phyloP scores from a whole-genome alignment of 2,797 vertebrate species.

The Synanceia verrucosa region DNA sequence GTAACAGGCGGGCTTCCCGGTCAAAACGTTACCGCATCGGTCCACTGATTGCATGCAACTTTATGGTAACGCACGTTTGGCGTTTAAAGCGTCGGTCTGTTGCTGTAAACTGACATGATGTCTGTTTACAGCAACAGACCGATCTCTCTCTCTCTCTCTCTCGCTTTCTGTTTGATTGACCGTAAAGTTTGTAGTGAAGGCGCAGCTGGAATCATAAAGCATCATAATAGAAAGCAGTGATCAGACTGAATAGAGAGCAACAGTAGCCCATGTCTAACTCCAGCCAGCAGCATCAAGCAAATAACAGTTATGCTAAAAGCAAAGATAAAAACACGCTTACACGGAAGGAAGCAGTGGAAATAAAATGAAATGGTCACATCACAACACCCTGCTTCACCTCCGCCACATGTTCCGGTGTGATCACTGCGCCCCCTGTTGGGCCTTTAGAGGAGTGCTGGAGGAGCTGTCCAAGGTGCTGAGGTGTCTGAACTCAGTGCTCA shows the following conservation, averaged over 20 bases:
- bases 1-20: constrained; percentile 23
- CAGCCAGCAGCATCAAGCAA: background rate
- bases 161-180: constrained; percentile 32
- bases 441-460: accelerated
- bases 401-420: constrained; percentile 13
- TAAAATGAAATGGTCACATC: constrained; percentile 12
- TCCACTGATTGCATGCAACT: constrained; percentile 2
- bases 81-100: constrained; percentile 1
- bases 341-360: background rate
- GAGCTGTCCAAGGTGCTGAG: constrained; percentile 78
- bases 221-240: background rate
- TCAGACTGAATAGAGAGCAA: background rate
- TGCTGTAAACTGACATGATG: constrained; percentile 14
- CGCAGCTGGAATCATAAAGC: constrained; percentile 54
- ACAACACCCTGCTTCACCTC: background rate
- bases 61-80: constrained; percentile 14
- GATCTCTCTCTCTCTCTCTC: background rate
- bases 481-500: background rate
- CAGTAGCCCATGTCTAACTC: background rate
- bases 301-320: background rate
- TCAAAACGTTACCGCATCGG: constrained; percentile 13
- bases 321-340: background rate
- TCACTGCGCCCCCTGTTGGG: constrained; percentile 69
- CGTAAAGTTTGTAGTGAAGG: constrained; percentile 62
- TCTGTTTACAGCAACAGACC: no score